Percentiles rank a stretch among this genome's conserved stretches.
These are phyloP conservation scores for Psittacara wagleri DNA, from an alignment of 2,113 vertebrate genomes.

Conservation along the genomic window DNA sequence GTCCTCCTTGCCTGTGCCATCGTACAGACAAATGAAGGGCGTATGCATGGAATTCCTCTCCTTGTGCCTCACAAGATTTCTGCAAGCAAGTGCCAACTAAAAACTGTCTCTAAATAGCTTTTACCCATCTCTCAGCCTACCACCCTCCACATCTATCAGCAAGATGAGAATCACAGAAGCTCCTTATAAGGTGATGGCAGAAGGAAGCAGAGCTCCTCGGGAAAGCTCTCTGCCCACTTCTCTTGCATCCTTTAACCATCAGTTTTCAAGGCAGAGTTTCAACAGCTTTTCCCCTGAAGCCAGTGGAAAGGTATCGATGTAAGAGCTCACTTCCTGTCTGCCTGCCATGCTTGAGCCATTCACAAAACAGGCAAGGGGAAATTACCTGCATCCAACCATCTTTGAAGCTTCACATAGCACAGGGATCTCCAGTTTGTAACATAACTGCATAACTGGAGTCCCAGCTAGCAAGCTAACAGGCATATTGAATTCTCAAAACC, in stretches of 20 bases:
- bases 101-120: background rate
- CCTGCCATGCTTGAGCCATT: background rate
- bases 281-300: background rate
- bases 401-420: background rate
- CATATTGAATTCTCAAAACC: background rate
- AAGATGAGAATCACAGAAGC: background rate
- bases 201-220: background rate
- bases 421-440: background rate
- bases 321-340: background rate
- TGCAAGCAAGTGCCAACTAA: background rate
- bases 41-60: background rate
- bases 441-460: background rate
- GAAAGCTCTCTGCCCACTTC: background rate
- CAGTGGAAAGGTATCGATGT: background rate
- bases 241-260: background rate
- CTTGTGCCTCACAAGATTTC: background rate
- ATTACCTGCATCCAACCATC: background rate
- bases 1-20: background rate
- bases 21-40: background rate
- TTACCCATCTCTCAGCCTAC: background rate
- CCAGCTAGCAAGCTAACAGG: background rate
- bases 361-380: background rate
- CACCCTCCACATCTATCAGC: background rate
- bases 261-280: background rate
- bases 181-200: background rate